Evolutionary conservation across 2,113 vertebrate genomes (phyloP), one percentile per base, ranked within the genome.

Genomic region (Coptodon bakossiorum): DNA sequence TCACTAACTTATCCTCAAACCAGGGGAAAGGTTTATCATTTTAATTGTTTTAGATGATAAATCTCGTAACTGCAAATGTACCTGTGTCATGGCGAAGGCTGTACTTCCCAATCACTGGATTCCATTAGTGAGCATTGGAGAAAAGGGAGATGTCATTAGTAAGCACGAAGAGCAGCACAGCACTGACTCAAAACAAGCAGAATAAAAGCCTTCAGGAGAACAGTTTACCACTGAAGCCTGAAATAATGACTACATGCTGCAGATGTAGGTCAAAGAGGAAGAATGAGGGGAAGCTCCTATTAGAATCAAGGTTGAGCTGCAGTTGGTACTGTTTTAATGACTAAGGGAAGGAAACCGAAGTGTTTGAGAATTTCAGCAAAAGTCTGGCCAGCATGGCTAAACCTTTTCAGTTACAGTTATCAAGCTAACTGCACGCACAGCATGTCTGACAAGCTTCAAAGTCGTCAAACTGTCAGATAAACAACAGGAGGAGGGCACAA

Each of bases 41-140:
- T 43, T 24, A 38, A 43, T 31, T 22, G 24, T 48, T 82, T 48
- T 48, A 9, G 17, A 59, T 38, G 6, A 61, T 6, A 50, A 34
- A 50, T 48, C 14, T 68, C 24, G 4, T n/a, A 17, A 34, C 19
- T 81, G 11, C 6, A 63, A 59, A 11, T 36, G 57, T 97, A 99
- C 98, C 98, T 97, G 96, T 97, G 92, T 98, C 98, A 88, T 98
- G 97, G 81, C 97, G 98, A 71, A 98, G 97, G 96, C 97, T 99
- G 95, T 99, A 99, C 89, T 99, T 99, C 82, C 98, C 98, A 3
- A 99, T 99, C 93, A 99, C 98, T 99, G 95, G 66, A 90, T 93
- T 54, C 78, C 89, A 71, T 68, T 4, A 36, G 89, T 1, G 81
- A 81, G 83, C 90, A n/a, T 22, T 6, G 76, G 52, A 61, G n/a